A percentile compares a stretch with the other conserved stretches of the same genome.
phyloP scores from a whole-genome alignment of 2,797 vertebrate species.

The Fundulus diaphanus region DNA sequence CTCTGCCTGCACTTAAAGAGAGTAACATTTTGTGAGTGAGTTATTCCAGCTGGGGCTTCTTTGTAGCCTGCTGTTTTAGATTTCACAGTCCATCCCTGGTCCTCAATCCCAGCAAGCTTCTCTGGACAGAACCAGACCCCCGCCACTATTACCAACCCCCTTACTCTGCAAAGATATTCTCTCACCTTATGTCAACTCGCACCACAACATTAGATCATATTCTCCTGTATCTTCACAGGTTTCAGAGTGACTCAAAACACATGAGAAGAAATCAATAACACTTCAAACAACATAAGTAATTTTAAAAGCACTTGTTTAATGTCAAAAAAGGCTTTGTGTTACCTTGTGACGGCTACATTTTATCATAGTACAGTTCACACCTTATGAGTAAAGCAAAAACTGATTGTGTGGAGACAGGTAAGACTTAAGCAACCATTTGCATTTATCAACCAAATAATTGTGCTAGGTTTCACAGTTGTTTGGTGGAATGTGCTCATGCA shows the following conservation, averaged over 20 bases:
- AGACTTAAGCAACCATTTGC: background rate
- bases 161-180: conserved; percentile 19
- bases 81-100: conserved; percentile 74
- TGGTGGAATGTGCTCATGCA: background rate
- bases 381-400: background rate
- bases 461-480: background rate
- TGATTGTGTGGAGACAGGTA: background rate
- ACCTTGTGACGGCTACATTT: background rate
- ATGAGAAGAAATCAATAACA: conserved; percentile 39
- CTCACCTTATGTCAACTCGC: conserved; percentile 31
- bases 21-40: conserved; percentile 80
- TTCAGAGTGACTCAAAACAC: conserved; percentile 70
- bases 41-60: conserved; percentile 77
- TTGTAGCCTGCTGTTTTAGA: conserved; percentile 78
- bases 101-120: conserved; percentile 43
- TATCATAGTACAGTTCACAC: background rate
- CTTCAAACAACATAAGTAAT: no score
- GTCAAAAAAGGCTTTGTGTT: no score
- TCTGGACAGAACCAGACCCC: conserved; percentile 22
- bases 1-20: conserved; percentile 58
- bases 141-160: conserved; percentile 38
- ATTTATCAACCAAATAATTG: background rate
- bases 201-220: conserved; percentile 78
- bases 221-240: conserved; percentile 67
- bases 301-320: no score